Base-by-base conservation (phyloP, 2,113 vertebrate genomes). In the Trematocara macrostoma region DNA sequence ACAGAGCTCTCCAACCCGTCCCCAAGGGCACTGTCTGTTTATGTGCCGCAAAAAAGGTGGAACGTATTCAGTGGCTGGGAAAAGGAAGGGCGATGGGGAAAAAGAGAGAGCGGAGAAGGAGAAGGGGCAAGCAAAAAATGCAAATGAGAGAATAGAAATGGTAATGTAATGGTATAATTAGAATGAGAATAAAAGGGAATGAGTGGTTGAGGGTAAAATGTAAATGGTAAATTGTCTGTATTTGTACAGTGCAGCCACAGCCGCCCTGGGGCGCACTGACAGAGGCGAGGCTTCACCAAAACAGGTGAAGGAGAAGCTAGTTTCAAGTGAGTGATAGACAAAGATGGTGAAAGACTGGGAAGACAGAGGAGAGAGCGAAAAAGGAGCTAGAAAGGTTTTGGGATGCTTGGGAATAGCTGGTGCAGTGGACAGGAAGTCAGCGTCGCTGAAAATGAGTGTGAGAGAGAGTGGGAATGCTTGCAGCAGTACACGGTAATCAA, bases 141-240 rank as follows among this genome's bases (percentile, higher is more conserved):
- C 93, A 89, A 94, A 95, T 95, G 93, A 90, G 91, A 85, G 85
- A 92, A 93, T 82, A 93, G 94, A 93, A 94, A 95, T 94, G 93
- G 90, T 93, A 95, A 94, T 94, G 90, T 95, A 93, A 95, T 94
- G 89, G 93, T 92, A 92, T 95, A 94, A 95, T 95, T 95, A 95
- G 93, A 95, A 93, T 86, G 92, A 76, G 89, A 90, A 93, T 89
- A 87, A 92, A 92, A 89, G 83, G 71, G 83, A 92, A 91, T 81
- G 87, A 89, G 87, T 84, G 80, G 87, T 87, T 79, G 87, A 91
- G 90, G 92, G 89, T 90, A 89, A 92, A 31, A 31, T 31, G 31
- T 31, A 31, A 31, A 31, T 31, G 31, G 31, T 31, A 31, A 31
- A 31, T 31, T 2, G 31, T 31, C 31, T 31, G 31, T 6, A 31